These are phyloP conservation scores for Sander vitreus DNA, from an alignment of 2,113 vertebrate genomes.

Conservation along the genomic window DNA sequence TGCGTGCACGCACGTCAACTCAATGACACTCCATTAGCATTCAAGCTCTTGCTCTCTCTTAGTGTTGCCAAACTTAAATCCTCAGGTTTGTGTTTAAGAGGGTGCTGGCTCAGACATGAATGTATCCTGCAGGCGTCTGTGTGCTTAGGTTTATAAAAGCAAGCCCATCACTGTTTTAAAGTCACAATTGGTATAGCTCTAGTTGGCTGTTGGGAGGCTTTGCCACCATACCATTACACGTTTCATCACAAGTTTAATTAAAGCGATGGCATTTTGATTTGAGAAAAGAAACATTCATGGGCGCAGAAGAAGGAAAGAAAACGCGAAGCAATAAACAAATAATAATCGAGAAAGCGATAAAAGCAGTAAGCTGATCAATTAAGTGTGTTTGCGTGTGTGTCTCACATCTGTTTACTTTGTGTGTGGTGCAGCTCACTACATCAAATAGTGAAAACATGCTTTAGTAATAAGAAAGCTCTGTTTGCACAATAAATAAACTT, in stretches of 20 bases:
- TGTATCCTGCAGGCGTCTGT: conserved; percentile 27
- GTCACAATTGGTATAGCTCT: not conserved
- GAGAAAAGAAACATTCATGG: not conserved
- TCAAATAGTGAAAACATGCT: conserved; percentile 39
- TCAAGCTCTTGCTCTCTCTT: conserved; percentile 21
- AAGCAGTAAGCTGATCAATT: not conserved
- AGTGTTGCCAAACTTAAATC: conserved; percentile 48
- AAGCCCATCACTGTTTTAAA: not conserved
- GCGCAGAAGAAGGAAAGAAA: not conserved
- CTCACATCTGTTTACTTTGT: conserved; percentile 27
- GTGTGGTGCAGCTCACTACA: conserved; percentile 11
- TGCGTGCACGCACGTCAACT: conserved; percentile 9
- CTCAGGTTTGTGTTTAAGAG: conserved; percentile 8
- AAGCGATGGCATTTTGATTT: not conserved
- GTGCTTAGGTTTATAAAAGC: not conserved
- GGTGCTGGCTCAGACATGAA: conserved; percentile 53
- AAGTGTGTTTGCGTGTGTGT: conserved; percentile 15
- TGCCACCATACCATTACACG: no score
- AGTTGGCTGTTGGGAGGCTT: not conserved
- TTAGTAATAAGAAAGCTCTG: conserved; percentile 37
- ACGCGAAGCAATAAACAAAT: not conserved
- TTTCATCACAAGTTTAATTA: conserved; percentile 6
- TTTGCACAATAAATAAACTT: conserved; percentile 60
- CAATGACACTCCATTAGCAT: conserved; percentile 34
- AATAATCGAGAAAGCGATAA: not conserved